These are phyloP conservation scores for Agrotis clavis DNA, from an alignment of 2,888 invertebrate species.

Conservation along the genomic window DNA sequence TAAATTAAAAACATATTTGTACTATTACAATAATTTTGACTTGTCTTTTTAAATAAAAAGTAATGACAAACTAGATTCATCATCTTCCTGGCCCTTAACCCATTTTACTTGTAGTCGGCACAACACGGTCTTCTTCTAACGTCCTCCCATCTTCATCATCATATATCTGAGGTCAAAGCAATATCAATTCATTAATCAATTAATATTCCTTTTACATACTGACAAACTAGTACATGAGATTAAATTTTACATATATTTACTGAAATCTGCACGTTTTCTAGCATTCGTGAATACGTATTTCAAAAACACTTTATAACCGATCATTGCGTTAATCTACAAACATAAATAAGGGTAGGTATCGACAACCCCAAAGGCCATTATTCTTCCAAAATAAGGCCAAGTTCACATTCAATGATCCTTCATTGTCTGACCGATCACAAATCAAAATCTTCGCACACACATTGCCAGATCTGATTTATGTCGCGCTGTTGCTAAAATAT, in stretches of 20 bases:
- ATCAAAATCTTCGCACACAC: slow-evolving; percentile 72
- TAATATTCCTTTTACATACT: no score
- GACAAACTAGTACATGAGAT: no score
- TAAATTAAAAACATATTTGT: slow-evolving; percentile 32
- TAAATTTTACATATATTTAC: not conserved
- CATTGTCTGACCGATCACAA: slow-evolving; percentile 73
- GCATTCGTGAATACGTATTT: not conserved
- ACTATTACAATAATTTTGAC: not conserved
- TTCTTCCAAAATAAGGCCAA: slow-evolving; percentile 59
- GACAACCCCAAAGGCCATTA: slow-evolving; percentile 45
- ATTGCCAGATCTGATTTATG: slow-evolving; percentile 81
- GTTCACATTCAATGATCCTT: slow-evolving; percentile 58
- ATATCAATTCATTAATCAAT: no score
- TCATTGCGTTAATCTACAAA: slow-evolving; percentile 2
- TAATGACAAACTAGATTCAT: no score
- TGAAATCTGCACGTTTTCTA: not conserved
- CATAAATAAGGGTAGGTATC: slow-evolving; percentile 44
- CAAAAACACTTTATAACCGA: not conserved
- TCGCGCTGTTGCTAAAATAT: slow-evolving; percentile 79
- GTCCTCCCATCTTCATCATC: no score
- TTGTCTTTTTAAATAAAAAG: no score
- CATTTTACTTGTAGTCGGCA: no score
- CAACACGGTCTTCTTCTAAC: no score
- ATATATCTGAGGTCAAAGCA: no score
- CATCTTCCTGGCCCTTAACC: no score